These are phyloP conservation scores for Hermatobates lingyangjiaoensis DNA, from an alignment of 1,140 invertebrate species.

Conservation along the genomic window DNA sequence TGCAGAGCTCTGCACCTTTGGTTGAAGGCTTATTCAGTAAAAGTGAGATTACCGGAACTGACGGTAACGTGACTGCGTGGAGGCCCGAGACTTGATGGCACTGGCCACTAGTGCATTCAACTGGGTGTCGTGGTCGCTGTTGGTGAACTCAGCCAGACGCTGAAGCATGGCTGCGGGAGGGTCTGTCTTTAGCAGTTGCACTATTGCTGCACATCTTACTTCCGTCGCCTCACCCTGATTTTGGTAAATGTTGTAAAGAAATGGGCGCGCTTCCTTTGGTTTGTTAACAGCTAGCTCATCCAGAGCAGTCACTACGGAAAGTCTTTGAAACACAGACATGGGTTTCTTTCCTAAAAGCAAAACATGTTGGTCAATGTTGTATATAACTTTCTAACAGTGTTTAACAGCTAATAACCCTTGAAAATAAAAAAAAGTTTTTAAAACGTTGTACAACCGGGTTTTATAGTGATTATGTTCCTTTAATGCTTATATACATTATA, in stretches of 20 bases:
- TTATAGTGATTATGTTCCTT: no score
- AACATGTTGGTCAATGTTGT: no score
- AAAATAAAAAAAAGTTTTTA: no score
- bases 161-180: conserved; percentile 40
- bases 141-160: conserved; percentile 43
- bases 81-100: conserved; percentile 29
- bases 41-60: background rate
- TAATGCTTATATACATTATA: no score
- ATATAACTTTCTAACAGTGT: no score
- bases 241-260: conserved; percentile 42
- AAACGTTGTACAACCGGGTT: no score
- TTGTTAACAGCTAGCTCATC: conserved; percentile 25
- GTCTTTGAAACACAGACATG: conserved; percentile 35
- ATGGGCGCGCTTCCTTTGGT: conserved; percentile 30
- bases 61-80: background rate
- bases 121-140: conserved; percentile 35
- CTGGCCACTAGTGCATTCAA: conserved; percentile 40
- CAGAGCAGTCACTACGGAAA: conserved; percentile 35
- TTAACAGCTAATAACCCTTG: no score
- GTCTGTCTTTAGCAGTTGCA: conserved; percentile 31
- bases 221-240: conserved; percentile 39
- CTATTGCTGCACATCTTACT: conserved; percentile 40
- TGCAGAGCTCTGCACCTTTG: no score
- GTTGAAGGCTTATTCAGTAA: no score
- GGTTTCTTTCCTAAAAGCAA: conserved; percentile 23